phyloP scores from a whole-genome alignment of 2,113 vertebrate genomes.

The Protobothrops mucrosquamatus region DNA sequence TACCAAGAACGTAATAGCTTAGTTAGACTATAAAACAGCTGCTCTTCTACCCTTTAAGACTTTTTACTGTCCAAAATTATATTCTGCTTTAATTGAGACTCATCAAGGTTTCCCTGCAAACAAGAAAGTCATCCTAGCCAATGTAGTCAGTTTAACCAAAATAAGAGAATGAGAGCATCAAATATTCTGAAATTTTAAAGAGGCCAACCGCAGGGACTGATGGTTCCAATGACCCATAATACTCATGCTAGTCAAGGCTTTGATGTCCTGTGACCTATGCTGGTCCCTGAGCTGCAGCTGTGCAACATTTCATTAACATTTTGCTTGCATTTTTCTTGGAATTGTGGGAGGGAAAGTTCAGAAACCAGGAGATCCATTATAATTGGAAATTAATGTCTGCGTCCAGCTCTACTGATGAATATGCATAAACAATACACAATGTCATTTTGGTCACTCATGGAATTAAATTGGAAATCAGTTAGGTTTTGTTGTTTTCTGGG shows the following conservation, averaged over 20 bases:
- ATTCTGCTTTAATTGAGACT: conserved; percentile 22
- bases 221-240: background rate
- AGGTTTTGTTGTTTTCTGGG: background rate
- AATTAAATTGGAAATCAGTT: background rate
- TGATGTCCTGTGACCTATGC: background rate
- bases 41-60: conserved; percentile 8
- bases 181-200: conserved; percentile 25
- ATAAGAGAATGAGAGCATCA: conserved; percentile 13
- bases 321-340: background rate
- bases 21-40: background rate
- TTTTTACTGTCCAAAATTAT: background rate
- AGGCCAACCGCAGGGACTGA: background rate
- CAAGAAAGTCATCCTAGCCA: conserved; percentile 4
- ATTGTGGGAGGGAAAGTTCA: background rate
- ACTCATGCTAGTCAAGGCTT: background rate
- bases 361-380: background rate
- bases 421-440: background rate
- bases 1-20: conserved; percentile 8
- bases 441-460: background rate
- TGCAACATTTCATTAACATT: background rate
- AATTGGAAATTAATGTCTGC: background rate
- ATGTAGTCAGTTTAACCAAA: conserved; percentile 1
- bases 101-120: conserved; percentile 15
- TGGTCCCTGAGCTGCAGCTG: background rate
- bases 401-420: background rate